A percentile compares a stretch with the other conserved stretches of the same genome.
phyloP scores from a whole-genome alignment of 2,888 invertebrate species.

The Diaprepes abbreviatus region DNA sequence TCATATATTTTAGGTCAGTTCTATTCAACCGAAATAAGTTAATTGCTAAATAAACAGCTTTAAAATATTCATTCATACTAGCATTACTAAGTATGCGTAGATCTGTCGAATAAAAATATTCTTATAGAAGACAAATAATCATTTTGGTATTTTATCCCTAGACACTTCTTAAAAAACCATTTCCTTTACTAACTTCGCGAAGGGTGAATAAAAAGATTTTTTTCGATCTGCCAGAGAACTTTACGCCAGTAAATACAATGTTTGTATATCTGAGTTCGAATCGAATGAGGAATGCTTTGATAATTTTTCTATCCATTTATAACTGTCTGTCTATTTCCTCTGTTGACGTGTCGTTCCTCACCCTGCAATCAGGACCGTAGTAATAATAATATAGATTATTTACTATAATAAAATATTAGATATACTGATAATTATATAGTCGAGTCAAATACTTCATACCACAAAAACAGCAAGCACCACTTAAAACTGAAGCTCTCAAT shows the following conservation, averaged over 20 bases:
- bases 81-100: too few relatives aligned
- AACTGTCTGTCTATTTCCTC: slow-evolving; percentile 78
- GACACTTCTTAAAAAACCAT: slow-evolving; percentile 46
- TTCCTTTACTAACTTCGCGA: slow-evolving; percentile 40
- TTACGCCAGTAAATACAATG: slow-evolving; percentile 34
- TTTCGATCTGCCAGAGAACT: slow-evolving; percentile 28
- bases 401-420: too few relatives aligned
- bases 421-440: too few relatives aligned
- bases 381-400: too few relatives aligned
- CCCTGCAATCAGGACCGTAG: slow-evolving; percentile 46
- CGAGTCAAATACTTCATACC: too few relatives aligned
- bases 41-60: too few relatives aligned
- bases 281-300: slow-evolving; percentile 72
- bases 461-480: too few relatives aligned
- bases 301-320: slow-evolving; percentile 81
- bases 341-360: slow-evolving; percentile 66
- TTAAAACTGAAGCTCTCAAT: too few relatives aligned
- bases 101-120: background rate
- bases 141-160: slow-evolving; percentile 21
- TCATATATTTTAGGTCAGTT: too few relatives aligned
- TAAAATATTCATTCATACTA: too few relatives aligned
- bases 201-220: slow-evolving; percentile 42
- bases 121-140: slow-evolving; percentile 6
- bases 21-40: too few relatives aligned
- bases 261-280: slow-evolving; percentile 58